Evolutionary conservation across 2,113 vertebrate species (phyloP), one percentile per base, ranked within the genome.

Genomic region (Anguilla rostrata): DNA sequence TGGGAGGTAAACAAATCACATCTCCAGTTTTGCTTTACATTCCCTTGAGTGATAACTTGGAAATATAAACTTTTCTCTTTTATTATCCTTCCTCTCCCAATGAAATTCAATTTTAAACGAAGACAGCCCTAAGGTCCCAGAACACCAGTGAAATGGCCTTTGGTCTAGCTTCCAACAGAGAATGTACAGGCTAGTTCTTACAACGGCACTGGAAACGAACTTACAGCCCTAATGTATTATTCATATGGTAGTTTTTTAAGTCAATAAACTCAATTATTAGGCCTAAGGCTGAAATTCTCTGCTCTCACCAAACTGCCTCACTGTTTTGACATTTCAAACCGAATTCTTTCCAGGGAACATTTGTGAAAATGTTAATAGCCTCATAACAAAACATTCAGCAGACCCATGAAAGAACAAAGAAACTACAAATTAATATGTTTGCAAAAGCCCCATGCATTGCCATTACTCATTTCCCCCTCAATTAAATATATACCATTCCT

Each of bases 81-180:
- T 41, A 16, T 29, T 83, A 78, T 53, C 78, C 9, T 53, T 53
- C 49, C 53, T 83, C 81, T 60, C 49, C 40, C 26, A 84, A 66
- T 66, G 56, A 83, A 87, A 87, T 86, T 83, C 82, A 86, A 86
- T 80, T 43, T 81, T 43, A 75, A 34, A 39, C n/a, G n/a, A 26
- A 81, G n/a, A 6, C 39, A 63, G 9, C 9, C 75, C 43, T 78
- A 20, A 71, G 14, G 46, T 12, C 22, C 9, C 46, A n/a, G 41
- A 57, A 46, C 34, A 22, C 18, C 26, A 7, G 83, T 84, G 79
- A 87, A 87, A 63, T 39, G 79, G n/a, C 57, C 9, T 56, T 20
- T 78, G 81, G 41, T 39, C 5, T 18, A 43, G 34, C 81, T 39
- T 63, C 34, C 40, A 66, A 43, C 49, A 84, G 56, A 80, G 83